Percentiles rank a stretch among this genome's conserved stretches.
These are phyloP conservation scores for Chlorodrepanis virens DNA, from an alignment of 2,113 vertebrate species.

Conservation along the genomic window DNA sequence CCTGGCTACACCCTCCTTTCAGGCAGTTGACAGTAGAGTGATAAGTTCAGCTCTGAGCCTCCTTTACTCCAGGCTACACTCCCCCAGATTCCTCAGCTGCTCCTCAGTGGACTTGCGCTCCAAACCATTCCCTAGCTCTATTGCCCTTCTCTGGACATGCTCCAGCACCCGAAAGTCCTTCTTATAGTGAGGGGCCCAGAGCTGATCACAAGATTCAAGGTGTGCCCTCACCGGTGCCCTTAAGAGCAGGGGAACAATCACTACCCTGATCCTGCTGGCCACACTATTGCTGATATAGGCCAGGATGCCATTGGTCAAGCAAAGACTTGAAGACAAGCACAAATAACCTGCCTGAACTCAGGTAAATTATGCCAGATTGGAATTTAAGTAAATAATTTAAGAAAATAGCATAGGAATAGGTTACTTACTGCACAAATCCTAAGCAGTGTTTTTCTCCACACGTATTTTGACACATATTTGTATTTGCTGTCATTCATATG, in stretches of 20 bases:
- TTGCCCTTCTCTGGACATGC: accelerated
- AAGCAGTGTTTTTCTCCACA: background rate
- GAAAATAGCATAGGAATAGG: background rate
- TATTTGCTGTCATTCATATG: background rate
- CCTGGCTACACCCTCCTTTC: too few relatives aligned
- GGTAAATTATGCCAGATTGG: background rate
- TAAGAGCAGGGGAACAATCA: background rate
- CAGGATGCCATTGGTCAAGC: background rate
- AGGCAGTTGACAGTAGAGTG: too few relatives aligned
- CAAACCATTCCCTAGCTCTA: background rate
- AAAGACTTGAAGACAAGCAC: background rate
- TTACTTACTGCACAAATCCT: background rate
- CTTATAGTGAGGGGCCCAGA: background rate
- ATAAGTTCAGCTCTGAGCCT: accelerated
- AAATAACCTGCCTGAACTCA: background rate
- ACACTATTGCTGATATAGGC: background rate
- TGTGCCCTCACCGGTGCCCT: background rate
- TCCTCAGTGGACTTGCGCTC: background rate
- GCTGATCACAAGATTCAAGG: accelerated
- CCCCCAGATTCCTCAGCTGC: accelerated
- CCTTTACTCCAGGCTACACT: background rate
- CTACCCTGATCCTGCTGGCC: background rate
- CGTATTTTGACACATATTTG: background rate
- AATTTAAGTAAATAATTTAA: background rate
- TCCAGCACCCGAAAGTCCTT: background rate